Evolutionary conservation across 2,888 invertebrate genomes (phyloP).

Genomic region (Orchesella flavescens): DNA sequence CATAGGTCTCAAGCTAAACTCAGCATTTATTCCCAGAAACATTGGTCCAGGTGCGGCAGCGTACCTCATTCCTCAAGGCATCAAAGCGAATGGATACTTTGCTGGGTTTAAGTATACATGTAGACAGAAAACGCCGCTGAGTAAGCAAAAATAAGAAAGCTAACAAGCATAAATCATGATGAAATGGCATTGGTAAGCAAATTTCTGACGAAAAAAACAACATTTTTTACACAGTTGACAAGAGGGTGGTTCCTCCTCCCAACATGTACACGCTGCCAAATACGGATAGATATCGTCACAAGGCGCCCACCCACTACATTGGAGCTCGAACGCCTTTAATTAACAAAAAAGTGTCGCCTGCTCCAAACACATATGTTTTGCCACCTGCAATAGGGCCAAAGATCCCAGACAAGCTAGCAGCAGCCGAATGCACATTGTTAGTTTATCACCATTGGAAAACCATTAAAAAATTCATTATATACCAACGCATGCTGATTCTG

Average conservation of each 20-base stretch:
- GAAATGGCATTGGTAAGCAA: too few species aligned
- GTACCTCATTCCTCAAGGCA: constrained; percentile 39
- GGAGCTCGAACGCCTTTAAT: constrained; percentile 52
- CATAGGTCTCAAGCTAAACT: constrained; percentile 52
- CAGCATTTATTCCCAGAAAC: constrained; percentile 9
- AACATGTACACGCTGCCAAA: constrained; percentile 47
- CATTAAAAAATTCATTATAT: too few species aligned
- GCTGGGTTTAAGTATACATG: constrained; percentile 48
- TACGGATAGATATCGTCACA: constrained; percentile 30
- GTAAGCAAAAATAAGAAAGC: constrained; percentile 19
- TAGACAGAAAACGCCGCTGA: constrained; percentile 35
- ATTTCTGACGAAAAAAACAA: too few species aligned
- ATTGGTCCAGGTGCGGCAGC: constrained; percentile 61
- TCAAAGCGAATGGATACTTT: constrained; percentile 61
- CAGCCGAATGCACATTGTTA: constrained; percentile 62
- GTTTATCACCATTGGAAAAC: not conserved
- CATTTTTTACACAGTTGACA: constrained; percentile 46
- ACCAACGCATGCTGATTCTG: not conserved
- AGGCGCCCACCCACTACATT: constrained; percentile 50
- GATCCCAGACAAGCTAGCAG: constrained; percentile 65
- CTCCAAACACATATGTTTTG: constrained; percentile 58
- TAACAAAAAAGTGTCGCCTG: constrained; percentile 46
- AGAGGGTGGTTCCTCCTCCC: constrained; percentile 37
- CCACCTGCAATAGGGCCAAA: constrained; percentile 62
- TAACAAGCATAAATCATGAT: too few species aligned